Evolutionary conservation across 2,888 invertebrate genomes (phyloP).

Genomic region (Drosophila lutescens): DNA sequence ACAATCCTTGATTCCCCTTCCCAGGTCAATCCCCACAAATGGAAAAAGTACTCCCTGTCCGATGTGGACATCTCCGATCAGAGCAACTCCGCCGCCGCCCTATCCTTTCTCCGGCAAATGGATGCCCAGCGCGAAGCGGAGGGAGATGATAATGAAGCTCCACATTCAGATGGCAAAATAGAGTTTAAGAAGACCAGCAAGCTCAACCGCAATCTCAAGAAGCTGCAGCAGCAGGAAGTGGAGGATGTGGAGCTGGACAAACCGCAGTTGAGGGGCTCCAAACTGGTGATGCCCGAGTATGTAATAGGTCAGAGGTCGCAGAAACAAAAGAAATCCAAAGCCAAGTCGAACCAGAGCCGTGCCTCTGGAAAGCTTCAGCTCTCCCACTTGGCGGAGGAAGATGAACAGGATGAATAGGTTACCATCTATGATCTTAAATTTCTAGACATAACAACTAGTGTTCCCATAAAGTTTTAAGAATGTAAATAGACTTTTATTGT

Average conservation of each 20-base stretch:
- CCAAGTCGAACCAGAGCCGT: conserved; percentile 79
- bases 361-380: conserved; percentile 84
- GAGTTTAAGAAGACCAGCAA: conserved; percentile 82
- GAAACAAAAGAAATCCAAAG: conserved; percentile 53
- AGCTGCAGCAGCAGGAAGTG: conserved; percentile 69
- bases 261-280: conserved; percentile 87
- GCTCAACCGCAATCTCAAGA: conserved; percentile 71
- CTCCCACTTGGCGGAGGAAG: conserved; percentile 85
- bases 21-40: conserved; percentile 91
- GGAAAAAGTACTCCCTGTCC: conserved; percentile 91
- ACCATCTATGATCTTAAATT: not conserved
- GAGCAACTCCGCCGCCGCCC: conserved; percentile 91
- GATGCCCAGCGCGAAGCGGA: conserved; percentile 85
- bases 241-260: conserved; percentile 82
- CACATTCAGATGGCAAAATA: conserved; percentile 59
- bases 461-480: not conserved
- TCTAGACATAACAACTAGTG: not conserved
- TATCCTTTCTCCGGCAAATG: conserved; percentile 90
- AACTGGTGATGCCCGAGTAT: conserved; percentile 93
- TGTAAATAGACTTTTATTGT: conserved; percentile 24
- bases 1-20: conserved; percentile 1
- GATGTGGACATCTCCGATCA: conserved; percentile 93
- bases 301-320: conserved; percentile 88
- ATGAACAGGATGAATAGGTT: conserved; percentile 45
- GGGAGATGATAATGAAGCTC: conserved; percentile 47